Base-by-base conservation (phyloP, 2,888 invertebrate genomes). In the Oeneis ivallda region DNA sequence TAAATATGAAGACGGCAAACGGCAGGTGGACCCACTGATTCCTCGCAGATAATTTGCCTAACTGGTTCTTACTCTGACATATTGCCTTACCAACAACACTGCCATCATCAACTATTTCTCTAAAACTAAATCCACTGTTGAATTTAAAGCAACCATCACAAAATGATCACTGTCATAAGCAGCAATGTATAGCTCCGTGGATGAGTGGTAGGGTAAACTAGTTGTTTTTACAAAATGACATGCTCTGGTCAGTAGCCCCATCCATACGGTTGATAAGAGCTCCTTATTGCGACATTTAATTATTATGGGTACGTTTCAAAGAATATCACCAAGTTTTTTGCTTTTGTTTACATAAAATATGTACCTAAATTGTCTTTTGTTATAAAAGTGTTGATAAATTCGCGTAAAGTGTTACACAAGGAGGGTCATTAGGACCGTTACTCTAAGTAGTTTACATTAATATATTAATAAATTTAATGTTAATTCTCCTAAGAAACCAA, bases 21-120 rank as follows among this genome's bases (percentile, higher is more conserved):
- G 84, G 87, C 89, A 90, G 89, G 89, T 90, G 89, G 79, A 86
- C 71, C 77, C 85, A 81, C 82, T 84, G 86, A 88, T 89, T 86
- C 86, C 75, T 81, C 75, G 82, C 82, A 79, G 88, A 89, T 89
- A 88, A 89, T 89, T 88, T 89, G 82, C 88, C 83, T 89, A 89
- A 89, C 89, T 82, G 87, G 89, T 89, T 89, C 79, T 79, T 75
- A 71, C 71, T 74, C 85, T 83, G 82, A 84, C 85, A 85, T 82
- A 81, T 83, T 74, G 74, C 77, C 70, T 64, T 67, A 76, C 76
- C 72, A 76, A 66, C 39, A 65, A 57, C 67, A 54, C 61, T 59
- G 50, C 65, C 57, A 56, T 49, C 19, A 45, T 71, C 74, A 53
- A 72, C 59, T 6, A 56, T 64, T 71, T 64, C 34, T 4, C 63